Conservation (phyloP, 2,113 vertebrate species). For the Scomber japonicus region DNA sequence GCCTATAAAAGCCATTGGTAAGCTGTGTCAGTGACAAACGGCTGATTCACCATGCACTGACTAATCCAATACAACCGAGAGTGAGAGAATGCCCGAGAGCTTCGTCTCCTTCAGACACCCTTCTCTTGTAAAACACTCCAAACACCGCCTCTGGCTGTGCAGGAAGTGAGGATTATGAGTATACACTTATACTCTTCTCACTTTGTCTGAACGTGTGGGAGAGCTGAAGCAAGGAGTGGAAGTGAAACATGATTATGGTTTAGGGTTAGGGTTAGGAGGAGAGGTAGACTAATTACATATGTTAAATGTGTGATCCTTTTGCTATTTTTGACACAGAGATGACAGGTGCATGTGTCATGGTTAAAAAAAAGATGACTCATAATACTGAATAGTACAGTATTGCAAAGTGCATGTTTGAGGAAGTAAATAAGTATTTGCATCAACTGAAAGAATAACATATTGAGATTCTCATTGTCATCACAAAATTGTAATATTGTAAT, state of each 20-base stretch:
- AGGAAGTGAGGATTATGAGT: conserved; percentile 75
- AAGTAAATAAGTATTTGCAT: not conserved
- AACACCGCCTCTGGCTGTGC: conserved; percentile 66
- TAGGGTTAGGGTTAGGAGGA: conserved; percentile 23
- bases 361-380: conserved; percentile 1
- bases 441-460: not conserved
- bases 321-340: conserved; percentile 25
- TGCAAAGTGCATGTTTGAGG: not conserved
- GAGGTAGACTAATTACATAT: conserved; percentile 29
- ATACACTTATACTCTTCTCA: conserved; percentile 35
- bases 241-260: conserved; percentile 42
- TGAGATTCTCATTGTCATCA: not conserved
- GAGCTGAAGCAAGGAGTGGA: conserved; percentile 33
- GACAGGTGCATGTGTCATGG: conserved; percentile 4
- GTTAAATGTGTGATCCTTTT: conserved; percentile 25
- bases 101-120: conserved; percentile 72
- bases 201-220: conserved; percentile 51
- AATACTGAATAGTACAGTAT: not conserved
- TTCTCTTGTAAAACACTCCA: conserved; percentile 70
- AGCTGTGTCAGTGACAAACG: conserved; percentile 71
- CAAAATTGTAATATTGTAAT: no score
- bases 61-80: conserved; percentile 65
- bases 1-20: conserved; percentile 74
- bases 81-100: conserved; percentile 43
- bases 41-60: conserved; percentile 76